Base-by-base conservation (phyloP, 2,797 vertebrate genomes). In the Sylvia borin region DNA sequence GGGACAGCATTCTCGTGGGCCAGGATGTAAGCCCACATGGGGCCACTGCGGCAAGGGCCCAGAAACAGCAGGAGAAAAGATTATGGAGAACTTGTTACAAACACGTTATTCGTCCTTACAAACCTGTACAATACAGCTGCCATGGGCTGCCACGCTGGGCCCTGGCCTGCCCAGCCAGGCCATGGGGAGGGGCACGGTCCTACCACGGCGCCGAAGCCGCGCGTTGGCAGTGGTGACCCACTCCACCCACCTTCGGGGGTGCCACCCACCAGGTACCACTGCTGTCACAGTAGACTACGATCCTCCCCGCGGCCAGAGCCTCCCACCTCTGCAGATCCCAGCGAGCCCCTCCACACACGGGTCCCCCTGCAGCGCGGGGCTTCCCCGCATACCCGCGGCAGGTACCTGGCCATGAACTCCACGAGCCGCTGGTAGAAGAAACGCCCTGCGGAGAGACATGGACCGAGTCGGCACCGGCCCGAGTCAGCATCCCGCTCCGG, bases 371-470 rank as follows among this genome's bases (percentile, higher is more conserved):
- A 42, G 29, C 14, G 50, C 40, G 42, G 27, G 27, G 17, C 50
- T 6, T 0, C 64, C 67, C 55, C 20, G 6, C 19, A 3, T n/a
- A 2, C 36, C 38, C 7, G 3, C 16, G 5, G 84, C 61, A 10
- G 12, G 27, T 96, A 99, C 99, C 99, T 99, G 91, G 99, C 98
- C 99, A 99, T 99, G 97, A 99, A 99, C 95, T 99, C 99, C 97
- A 99, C 99, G 93, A 99, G 98, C 90, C 99, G 98, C 97, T 98
- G 99, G 97, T 99, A 99, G 98, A 99, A 99, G 98, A 99, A 99
- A 50, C 98, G 97, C 26, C 98, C 99, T 99, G 93, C 47, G 90
- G 70, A 92, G 38, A 90, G 7, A 80, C 22, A 79, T 3, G 72
- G 38, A 6, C n/a, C 20, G 29, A 31, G 43, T 82, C 16, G 51